phyloP scores from a whole-genome alignment of 1,140 invertebrate genomes.

The Nylanderia fulva region DNA sequence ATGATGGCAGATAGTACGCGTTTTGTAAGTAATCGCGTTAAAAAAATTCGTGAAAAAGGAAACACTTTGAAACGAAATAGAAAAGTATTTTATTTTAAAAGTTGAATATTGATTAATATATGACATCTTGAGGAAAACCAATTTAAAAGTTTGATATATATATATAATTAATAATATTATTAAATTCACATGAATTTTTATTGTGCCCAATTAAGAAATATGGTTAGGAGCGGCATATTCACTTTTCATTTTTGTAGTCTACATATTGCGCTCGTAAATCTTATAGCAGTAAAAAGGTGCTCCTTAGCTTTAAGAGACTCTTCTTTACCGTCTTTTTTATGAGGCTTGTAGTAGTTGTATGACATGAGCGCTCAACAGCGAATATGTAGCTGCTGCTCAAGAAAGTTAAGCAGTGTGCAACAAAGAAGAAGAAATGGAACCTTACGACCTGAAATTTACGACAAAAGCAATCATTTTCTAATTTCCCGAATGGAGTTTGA shows the following conservation, averaged over 20 bases:
- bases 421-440: background rate
- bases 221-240: background rate
- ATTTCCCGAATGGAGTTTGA: background rate
- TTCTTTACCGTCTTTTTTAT: slow-evolving; percentile 50
- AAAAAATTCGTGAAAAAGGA: background rate
- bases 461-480: background rate
- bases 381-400: slow-evolving; percentile 4
- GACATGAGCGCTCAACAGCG: slow-evolving; percentile 18
- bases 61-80: background rate
- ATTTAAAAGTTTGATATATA: background rate
- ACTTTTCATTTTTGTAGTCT: slow-evolving; percentile 25
- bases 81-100: background rate
- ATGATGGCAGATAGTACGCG: background rate
- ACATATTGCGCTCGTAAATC: slow-evolving; percentile 31
- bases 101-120: background rate
- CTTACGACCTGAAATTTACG: background rate
- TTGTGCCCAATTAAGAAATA: background rate
- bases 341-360: slow-evolving; percentile 41
- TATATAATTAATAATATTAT: background rate
- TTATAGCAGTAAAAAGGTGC: slow-evolving; percentile 26
- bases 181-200: background rate
- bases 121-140: background rate
- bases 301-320: slow-evolving; percentile 31
- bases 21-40: slow-evolving; percentile 2
- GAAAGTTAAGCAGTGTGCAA: background rate